Evolutionary conservation across 2,113 vertebrate genomes (phyloP).

Genomic region (Thoracochromis brauschi): DNA sequence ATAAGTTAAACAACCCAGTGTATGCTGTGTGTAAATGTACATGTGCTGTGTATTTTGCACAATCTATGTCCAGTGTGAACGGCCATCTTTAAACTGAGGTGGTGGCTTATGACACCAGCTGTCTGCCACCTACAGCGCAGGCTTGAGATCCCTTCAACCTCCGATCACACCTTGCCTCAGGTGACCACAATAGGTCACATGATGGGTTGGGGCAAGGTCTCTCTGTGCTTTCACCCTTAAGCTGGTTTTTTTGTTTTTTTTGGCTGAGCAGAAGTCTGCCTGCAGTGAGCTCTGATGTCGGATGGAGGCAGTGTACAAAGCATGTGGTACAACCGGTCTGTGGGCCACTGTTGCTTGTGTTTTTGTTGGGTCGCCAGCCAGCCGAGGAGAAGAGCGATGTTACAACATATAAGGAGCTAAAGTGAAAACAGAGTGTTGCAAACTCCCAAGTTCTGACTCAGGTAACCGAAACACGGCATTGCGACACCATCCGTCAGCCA

Average conservation of each 20-base stretch:
- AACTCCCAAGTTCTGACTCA: not conserved
- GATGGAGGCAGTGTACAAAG: not conserved
- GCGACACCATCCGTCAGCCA: not conserved
- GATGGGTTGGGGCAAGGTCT: not conserved
- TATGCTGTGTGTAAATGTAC: accelerated
- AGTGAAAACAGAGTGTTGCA: not conserved
- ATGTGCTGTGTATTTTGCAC: accelerated
- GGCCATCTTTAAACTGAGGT: not conserved
- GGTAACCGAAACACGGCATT: not conserved
- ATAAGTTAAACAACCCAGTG: accelerated
- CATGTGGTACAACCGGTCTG: not conserved
- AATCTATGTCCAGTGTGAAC: not conserved
- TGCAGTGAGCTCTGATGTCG: not conserved
- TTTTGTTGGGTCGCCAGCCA: not conserved
- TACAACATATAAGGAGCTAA: not conserved
- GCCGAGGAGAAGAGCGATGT: not conserved
- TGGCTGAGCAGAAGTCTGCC: not conserved
- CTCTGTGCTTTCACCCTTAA: not conserved
- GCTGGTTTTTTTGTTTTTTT: not conserved
- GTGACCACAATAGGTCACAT: not conserved
- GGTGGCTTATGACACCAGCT: not conserved
- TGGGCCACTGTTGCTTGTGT: not conserved
- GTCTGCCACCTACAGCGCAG: not conserved
- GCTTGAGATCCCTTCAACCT: not conserved
- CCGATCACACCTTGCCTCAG: not conserved